Percentiles rank a stretch among this genome's conserved stretches.
Evolutionary conservation across 2,797 vertebrate genomes (phyloP).

Genomic region (Lacerta bilineata): DNA sequence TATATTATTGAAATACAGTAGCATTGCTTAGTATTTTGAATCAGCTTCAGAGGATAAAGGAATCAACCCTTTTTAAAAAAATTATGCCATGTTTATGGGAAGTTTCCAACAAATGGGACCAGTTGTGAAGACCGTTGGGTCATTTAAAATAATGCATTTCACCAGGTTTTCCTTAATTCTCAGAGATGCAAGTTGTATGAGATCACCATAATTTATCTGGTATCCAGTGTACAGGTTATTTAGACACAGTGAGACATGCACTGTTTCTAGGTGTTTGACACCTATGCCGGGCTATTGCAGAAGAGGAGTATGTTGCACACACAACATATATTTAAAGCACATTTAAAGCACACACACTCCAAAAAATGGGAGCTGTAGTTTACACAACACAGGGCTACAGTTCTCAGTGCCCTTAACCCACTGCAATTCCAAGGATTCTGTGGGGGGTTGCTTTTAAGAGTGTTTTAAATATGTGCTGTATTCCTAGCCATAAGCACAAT

Average conservation of each 20-base stretch:
- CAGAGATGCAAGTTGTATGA: not conserved
- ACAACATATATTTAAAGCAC: too few species aligned
- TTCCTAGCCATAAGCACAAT: not conserved
- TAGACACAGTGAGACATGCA: not conserved
- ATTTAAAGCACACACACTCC: too few species aligned
- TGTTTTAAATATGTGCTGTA: too few species aligned
- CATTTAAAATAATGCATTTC: not conserved
- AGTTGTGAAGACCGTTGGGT: not conserved
- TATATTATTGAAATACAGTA: not conserved
- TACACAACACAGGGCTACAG: too few species aligned
- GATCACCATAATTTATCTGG: not conserved
- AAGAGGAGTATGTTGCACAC: too few species aligned
- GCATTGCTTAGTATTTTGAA: not conserved
- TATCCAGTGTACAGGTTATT: not conserved
- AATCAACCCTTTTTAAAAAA: not conserved
- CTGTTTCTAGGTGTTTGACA: not conserved
- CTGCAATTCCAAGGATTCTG: too few species aligned
- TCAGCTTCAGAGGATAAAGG: not conserved
- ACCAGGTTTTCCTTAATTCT: not conserved
- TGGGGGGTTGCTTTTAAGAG: too few species aligned
- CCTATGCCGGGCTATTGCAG: too few species aligned
- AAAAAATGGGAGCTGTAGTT: too few species aligned
- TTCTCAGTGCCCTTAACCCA: too few species aligned
- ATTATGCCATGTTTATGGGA: conserved; percentile 26
- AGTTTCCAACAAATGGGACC: not conserved